Evolutionary conservation across 2,113 vertebrate genomes (phyloP), one percentile per base, ranked within the genome.

Genomic region (Dicaeum eximium): DNA sequence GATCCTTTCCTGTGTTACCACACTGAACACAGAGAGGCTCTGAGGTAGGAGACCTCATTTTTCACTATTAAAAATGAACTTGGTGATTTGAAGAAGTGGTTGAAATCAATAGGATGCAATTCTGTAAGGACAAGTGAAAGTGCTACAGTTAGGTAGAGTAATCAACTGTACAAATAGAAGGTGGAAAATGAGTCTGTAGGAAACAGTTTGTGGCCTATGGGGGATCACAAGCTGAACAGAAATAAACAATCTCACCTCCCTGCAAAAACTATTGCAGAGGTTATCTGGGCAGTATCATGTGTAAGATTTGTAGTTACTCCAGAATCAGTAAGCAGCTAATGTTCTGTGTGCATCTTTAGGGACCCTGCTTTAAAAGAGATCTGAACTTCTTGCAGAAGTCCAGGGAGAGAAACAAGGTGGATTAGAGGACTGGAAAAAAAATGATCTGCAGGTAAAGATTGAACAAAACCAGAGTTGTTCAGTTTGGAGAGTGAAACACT

Each of bases 51-150:
- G 82, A 86, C 37, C 67, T 91, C 62, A 83, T 96, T 95, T 94
- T 95, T 92, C 88, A 80, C 51, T 71, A 80, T 94, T 95, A 94
- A 92, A 96, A 95, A 95, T 74, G n/a, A 90, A 83, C 33, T 21
- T 67, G 51, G 54, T 47, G 51, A 70, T 78, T 94, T 84, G 64
- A 90, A 95, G 72, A 74, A 83, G 47, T 44, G 18, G 67, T 73
- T 88, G 69, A 93, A 96, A 97, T 93, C 92, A 90, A 95, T 88
- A 94, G 67, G 79, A 54, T 86, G 65, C 72, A 93, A 94, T 95
- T 93, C 75, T 84, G 80, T 58, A 83, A 67, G 80, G 91, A 93
- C 80, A 90, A 88, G 79, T 35, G 81, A 77, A 96, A 97, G 86
- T 48, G 64, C 64, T 83, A 25, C 51, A 44, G 70, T 88, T 90